These are phyloP conservation scores for Ceyx cyanopectus DNA, from an alignment of 2,113 vertebrate genomes.

Conservation along the genomic window DNA sequence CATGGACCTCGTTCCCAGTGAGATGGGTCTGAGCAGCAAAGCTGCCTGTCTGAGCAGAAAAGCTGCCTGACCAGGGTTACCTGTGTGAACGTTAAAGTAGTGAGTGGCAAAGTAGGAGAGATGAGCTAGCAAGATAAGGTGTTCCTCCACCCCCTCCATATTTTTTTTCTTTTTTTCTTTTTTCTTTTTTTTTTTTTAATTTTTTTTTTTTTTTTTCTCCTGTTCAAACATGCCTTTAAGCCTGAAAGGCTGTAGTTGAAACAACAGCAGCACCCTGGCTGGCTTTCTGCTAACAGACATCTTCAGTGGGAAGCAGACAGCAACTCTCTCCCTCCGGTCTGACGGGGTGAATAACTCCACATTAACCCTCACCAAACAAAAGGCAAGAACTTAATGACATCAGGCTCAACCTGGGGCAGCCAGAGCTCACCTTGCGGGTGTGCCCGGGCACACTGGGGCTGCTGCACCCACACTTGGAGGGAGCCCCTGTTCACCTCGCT, in stretches of 20 bases:
- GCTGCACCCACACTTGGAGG: too few species aligned
- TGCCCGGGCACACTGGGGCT: too few species aligned
- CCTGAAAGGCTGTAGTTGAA: neutral
- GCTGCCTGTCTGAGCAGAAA: neutral
- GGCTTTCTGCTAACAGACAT: neutral
- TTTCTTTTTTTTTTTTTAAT: too few species aligned
- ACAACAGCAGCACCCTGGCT: neutral
- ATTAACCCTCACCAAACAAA: neutral
- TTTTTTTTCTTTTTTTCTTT: accelerated
- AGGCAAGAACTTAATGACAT: neutral
- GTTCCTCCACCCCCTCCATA: accelerated
- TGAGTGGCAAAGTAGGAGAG: neutral
- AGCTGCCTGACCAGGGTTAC: neutral
- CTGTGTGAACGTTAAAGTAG: neutral
- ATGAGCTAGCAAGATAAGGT: neutral
- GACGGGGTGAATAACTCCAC: neutral
- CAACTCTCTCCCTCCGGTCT: neutral
- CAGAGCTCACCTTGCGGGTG: too few species aligned
- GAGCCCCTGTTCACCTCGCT: neutral
- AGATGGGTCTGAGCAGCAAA: neutral
- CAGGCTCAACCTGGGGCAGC: neutral
- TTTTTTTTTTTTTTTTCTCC: neutral
- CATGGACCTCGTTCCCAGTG: neutral
- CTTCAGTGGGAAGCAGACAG: neutral
- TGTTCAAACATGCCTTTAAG: neutral